Percentiles rank a stretch among this genome's conserved stretches.
Conservation (phyloP, 2,113 vertebrate genomes). For the Heptranchias perlo region DNA sequence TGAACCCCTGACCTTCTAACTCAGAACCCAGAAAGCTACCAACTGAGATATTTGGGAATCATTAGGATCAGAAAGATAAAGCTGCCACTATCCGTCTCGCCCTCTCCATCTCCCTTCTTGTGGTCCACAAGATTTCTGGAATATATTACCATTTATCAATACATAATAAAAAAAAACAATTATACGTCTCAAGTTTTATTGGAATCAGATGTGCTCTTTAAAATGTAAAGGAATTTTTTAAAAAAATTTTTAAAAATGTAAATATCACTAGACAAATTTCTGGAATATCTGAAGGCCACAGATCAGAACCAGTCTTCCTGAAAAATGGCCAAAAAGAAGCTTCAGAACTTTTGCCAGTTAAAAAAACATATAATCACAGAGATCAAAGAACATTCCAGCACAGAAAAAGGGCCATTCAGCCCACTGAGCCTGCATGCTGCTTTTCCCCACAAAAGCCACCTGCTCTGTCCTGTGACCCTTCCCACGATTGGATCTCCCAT, state of each 20-base stretch:
- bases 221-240: constrained; percentile 22
- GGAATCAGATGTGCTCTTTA: constrained; percentile 30
- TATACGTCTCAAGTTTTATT: constrained; percentile 15
- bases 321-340: background rate
- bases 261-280: constrained; percentile 28
- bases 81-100: background rate
- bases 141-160: constrained; percentile 31
- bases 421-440: background rate
- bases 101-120: background rate
- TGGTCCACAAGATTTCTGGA: background rate
- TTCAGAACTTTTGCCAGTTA: background rate
- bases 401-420: background rate
- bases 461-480: background rate
- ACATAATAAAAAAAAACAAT: constrained; percentile 30
- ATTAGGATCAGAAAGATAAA: background rate
- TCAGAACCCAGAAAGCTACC: background rate
- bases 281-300: constrained; percentile 20
- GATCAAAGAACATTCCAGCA: background rate
- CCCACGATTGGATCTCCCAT: background rate
- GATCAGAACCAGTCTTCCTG: constrained; percentile 25
- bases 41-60: background rate
- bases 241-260: background rate
- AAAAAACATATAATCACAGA: background rate
- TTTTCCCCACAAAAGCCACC: background rate
- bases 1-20: background rate